These are phyloP conservation scores for Argyresthia albistria DNA, from an alignment of 2,888 invertebrate species.

Conservation along the genomic window DNA sequence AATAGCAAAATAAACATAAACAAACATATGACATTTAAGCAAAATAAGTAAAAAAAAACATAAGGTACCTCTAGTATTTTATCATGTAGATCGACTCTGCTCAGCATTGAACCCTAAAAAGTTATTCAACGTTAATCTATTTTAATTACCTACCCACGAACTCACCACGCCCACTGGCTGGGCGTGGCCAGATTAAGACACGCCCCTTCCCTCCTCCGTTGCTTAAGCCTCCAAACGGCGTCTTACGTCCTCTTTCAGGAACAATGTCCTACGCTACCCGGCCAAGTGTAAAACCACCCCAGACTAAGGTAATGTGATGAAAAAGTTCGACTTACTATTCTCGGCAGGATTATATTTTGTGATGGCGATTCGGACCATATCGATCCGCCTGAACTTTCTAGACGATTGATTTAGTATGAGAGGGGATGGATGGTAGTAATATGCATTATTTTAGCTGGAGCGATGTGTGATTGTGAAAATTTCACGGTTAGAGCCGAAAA, in stretches of 20 bases:
- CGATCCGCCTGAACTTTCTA: slow-evolving; percentile 59
- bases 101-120: no score
- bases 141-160: slow-evolving; percentile 12
- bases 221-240: slow-evolving; percentile 8
- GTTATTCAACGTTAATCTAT: not conserved
- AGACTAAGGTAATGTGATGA: slow-evolving; percentile 16
- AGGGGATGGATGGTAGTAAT: slow-evolving; percentile 12
- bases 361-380: slow-evolving; percentile 44
- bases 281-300: slow-evolving; percentile 26
- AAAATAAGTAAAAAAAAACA: no score
- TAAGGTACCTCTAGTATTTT: no score
- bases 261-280: slow-evolving; percentile 45
- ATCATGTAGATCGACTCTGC: no score
- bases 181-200: slow-evolving; percentile 46
- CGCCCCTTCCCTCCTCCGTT: slow-evolving; percentile 28
- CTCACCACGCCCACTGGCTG: slow-evolving; percentile 51
- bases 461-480: no score
- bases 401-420: slow-evolving; percentile 58
- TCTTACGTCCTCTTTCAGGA: slow-evolving; percentile 16
- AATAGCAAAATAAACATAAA: no score
- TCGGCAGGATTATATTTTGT: slow-evolving; percentile 27
- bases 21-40: no score
- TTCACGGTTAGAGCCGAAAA: no score
- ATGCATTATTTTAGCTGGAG: not conserved
- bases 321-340: slow-evolving; percentile 16